Evolutionary conservation across 2,113 vertebrate genomes (phyloP).

Genomic region (Himantopus leucocephalus): DNA sequence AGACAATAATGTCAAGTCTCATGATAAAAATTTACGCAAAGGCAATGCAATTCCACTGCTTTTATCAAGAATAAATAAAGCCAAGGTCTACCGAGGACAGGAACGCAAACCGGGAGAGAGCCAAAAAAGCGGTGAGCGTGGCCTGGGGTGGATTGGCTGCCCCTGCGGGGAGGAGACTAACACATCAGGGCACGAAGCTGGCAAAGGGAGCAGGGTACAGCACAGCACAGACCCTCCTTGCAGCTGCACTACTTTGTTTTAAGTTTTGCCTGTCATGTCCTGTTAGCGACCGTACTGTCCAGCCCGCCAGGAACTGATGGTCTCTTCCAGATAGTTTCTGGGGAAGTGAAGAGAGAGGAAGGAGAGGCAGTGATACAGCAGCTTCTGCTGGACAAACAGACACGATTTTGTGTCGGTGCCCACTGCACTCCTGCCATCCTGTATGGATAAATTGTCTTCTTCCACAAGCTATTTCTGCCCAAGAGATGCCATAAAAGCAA

Average conservation of each 20-base stretch:
- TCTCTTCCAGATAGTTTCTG: background rate
- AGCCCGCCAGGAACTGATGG: background rate
- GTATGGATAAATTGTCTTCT: background rate
- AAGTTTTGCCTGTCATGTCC: background rate
- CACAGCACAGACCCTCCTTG: background rate
- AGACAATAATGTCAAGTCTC: background rate
- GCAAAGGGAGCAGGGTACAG: background rate
- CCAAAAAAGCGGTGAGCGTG: background rate
- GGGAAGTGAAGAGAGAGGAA: background rate
- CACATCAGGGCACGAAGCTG: background rate
- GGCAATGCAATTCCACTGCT: background rate
- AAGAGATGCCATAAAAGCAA: background rate
- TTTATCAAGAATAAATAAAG: slow-evolving; percentile 65
- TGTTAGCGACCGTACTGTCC: background rate
- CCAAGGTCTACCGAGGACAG: slow-evolving; percentile 45
- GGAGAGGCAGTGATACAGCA: background rate
- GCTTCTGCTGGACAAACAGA: background rate
- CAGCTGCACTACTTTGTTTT: background rate
- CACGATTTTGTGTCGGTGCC: background rate
- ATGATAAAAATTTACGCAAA: background rate
- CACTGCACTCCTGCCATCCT: background rate
- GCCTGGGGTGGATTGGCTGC: background rate
- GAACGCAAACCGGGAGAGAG: background rate
- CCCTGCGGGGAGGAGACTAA: background rate
- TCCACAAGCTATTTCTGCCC: background rate